phyloP scores from a whole-genome alignment of 1,140 invertebrate species.

The Bombus huntii region DNA sequence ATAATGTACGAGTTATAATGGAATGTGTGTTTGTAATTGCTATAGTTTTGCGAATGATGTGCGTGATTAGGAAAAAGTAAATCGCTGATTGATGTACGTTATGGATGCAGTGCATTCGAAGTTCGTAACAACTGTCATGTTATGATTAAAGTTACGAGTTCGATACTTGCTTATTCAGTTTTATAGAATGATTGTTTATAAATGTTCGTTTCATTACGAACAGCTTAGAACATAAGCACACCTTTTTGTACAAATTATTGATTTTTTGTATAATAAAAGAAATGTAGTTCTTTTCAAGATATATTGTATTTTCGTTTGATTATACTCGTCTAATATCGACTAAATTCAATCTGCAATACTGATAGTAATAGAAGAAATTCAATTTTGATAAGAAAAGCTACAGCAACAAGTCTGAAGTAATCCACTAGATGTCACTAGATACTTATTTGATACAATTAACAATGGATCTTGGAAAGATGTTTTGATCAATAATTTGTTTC shows the following conservation, averaged over 20 bases:
- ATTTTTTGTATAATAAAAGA: slow-evolving; percentile 75
- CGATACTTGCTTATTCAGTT: slow-evolving; percentile 27
- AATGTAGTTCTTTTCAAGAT: slow-evolving; percentile 62
- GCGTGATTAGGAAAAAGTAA: background rate
- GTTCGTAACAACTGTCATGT: slow-evolving; percentile 7
- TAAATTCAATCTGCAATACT: too few relatives aligned
- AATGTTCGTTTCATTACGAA: slow-evolving; percentile 31
- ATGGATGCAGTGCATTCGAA: slow-evolving; percentile 6
- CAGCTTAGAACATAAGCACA: slow-evolving; percentile 53
- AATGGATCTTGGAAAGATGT: background rate
- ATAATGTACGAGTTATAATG: slow-evolving; percentile 18
- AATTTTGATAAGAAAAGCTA: background rate
- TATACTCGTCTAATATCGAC: background rate
- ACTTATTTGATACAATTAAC: background rate
- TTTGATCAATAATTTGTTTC: too few relatives aligned
- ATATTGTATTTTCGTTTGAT: background rate
- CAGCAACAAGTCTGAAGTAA: background rate
- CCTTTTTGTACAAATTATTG: slow-evolving; percentile 73
- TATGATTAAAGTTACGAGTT: slow-evolving; percentile 18
- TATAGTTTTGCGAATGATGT: background rate
- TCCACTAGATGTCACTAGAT: too few relatives aligned
- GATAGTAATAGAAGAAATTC: too few relatives aligned
- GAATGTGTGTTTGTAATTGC: slow-evolving; percentile 19
- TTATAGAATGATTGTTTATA: slow-evolving; percentile 42
- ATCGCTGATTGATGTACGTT: slow-evolving; percentile 3